Evolutionary conservation across 2,113 vertebrate species (phyloP).

Genomic region (Paratilapia polleni): DNA sequence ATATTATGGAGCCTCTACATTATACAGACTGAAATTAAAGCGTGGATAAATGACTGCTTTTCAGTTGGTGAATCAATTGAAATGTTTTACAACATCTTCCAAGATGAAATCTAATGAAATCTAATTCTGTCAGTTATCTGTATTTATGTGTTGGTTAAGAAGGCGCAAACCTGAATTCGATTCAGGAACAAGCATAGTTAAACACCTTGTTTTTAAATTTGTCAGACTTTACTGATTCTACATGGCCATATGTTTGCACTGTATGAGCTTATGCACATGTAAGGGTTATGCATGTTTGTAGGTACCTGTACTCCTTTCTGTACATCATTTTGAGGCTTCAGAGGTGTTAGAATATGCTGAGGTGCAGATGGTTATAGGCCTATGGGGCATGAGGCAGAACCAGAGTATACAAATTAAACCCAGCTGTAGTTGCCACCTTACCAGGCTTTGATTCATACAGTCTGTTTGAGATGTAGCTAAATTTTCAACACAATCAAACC

Average conservation of each 20-base stretch:
- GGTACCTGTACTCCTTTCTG: slow-evolving; percentile 14
- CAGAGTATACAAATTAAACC: slow-evolving; percentile 40
- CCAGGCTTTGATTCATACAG: slow-evolving; percentile 6
- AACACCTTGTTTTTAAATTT: neutral
- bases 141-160: slow-evolving; percentile 16
- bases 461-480: slow-evolving; percentile 10
- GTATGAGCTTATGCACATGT: neutral
- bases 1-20: neutral
- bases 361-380: slow-evolving; percentile 23
- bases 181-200: neutral
- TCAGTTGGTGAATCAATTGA: slow-evolving; percentile 1
- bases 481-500: neutral
- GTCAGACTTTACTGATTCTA: neutral
- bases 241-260: neutral
- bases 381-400: slow-evolving; percentile 28
- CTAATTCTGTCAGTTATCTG: neutral
- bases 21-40: neutral
- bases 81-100: neutral
- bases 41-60: neutral
- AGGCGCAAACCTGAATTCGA: too few species aligned
- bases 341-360: slow-evolving; percentile 41
- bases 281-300: neutral
- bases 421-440: slow-evolving; percentile 47
- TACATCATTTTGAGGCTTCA: neutral
- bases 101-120: neutral